Evolutionary conservation across 2,888 invertebrate species (phyloP), one percentile per base, ranked within the genome.

Genomic region (Leptothorax acervorum): DNA sequence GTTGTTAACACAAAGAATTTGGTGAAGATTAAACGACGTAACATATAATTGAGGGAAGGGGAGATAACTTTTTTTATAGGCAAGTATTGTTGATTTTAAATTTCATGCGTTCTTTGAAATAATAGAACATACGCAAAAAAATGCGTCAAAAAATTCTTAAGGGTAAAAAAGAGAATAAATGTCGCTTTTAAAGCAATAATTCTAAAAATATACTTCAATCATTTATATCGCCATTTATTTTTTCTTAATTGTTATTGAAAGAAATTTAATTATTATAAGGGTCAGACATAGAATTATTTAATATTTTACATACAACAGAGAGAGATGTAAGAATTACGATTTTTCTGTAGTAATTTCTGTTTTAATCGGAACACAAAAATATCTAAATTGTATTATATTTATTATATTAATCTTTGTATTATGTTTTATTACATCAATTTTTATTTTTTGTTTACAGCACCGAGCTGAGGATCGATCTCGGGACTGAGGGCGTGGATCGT

Each of bases 1-100:
- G 48, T 28, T 60, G 60, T 51, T 79, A 73, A 73, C 31, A 70
- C 48, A 71, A 79, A 79, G 73, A 79, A 79, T 79, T 60, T 45
- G 48, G 39, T 28, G 60, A 35, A 60, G 60, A 79, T 60, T 71
- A 71, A 79, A 79, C 18, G 71, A 62, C n/a, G 48, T 79, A 39
- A 79, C 39, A 48, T 42, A 39, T 71, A 79, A 79, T 62, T 68
- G 23, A 57, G 39, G 4, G n/a, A 71, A 45, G 28, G 18, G 8
- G 4, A 15, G 12, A 42, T 42, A 12, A 42, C 23, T 28, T 53
- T 66, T 65, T 53, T 53, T 48, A 42, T 11, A 53, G 5, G 4
- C 28, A 15, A 42, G 6, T 55, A 55, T 63, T 48, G 9, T 9
- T n/a, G 3, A 65, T 75, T 75, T 62, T 48, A 75, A 45, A 45